Base-by-base conservation (phyloP, 2,888 invertebrate genomes). In the Cartodere bifasciata region DNA sequence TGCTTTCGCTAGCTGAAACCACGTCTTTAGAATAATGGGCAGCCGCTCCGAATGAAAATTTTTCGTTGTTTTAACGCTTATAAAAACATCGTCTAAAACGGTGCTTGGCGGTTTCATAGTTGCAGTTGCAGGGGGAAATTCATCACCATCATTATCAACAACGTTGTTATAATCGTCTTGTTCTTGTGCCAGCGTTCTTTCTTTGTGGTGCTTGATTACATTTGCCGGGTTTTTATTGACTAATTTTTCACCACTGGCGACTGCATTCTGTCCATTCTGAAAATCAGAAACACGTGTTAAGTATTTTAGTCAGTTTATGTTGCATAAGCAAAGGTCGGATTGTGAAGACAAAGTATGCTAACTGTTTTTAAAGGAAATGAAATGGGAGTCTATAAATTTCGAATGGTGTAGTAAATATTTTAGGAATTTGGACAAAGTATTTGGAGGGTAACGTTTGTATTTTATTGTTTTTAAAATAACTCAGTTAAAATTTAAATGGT, bases 41-140 rank as follows among this genome's bases (percentile, higher is more conserved):
- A 97, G 61, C 48, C 95, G 72, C 29, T 78, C 75, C 43, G 73
- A 65, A 58, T 94, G 90, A 64, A 86, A 90, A 62, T 77, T 75
- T 57, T 78, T 76, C 33, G 92, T 86, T 39, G 94, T 92, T 67
- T 95, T 95, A 32, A 95, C 90, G 65, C 87, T 87, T 59, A 94
- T 85, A 63, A 91, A 92, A 52, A 94, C 71, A 64, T 92, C 90
- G 62, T 83, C 73, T 47, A 88, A 64, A 46, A 71, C 73, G 43
- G 82, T 77, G 41, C 75, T 71, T 37, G 70, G 70, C 35, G 75
- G 72, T 45, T 67, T 59, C 44, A 62, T 55, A 16, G 63, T 28
- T 33, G 29, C 47, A 13, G 55, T 53, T 42, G 63, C 52, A 4
- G 52, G 67, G 41, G 46, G 60, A 34, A 56, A 57, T 15, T 37